These are phyloP conservation scores for Drosophila yooni DNA, from an alignment of 2,888 invertebrate species.

Conservation along the genomic window DNA sequence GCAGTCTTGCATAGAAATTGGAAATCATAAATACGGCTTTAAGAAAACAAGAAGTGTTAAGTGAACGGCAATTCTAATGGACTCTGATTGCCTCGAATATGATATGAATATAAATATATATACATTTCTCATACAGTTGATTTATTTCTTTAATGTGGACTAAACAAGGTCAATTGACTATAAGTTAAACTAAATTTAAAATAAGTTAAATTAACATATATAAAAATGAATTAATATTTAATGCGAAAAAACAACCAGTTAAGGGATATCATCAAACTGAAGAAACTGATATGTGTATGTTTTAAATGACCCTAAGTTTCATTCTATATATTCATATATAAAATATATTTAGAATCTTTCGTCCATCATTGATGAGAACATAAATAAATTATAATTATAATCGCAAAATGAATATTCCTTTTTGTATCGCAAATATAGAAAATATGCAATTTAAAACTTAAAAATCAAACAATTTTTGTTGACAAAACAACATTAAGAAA, in stretches of 20 bases:
- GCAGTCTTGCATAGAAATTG: slow-evolving; percentile 50
- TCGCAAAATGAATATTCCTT: not conserved
- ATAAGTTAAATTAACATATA: not conserved
- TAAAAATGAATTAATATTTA: not conserved
- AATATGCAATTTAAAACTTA: too few species aligned
- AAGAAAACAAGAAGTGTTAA: slow-evolving; percentile 21
- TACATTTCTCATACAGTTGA: not conserved
- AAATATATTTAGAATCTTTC: not conserved
- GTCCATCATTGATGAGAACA: not conserved
- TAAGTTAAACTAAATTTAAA: not conserved
- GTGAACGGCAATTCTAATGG: not conserved
- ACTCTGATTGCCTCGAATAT: slow-evolving; percentile 8
- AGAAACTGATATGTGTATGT: not conserved
- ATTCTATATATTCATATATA: not conserved
- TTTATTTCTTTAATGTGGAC: not conserved
- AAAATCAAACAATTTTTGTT: too few species aligned
- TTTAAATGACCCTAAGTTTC: not conserved
- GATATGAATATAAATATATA: not conserved
- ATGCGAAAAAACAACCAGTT: too few species aligned
- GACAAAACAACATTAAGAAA: too few species aligned
- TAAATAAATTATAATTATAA: too few species aligned
- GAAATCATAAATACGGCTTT: slow-evolving; percentile 54
- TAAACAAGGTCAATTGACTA: not conserved
- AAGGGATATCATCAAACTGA: too few species aligned
- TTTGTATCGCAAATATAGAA: not conserved